phyloP scores from a whole-genome alignment of 2,888 invertebrate species.

The Rotaria macrura region DNA sequence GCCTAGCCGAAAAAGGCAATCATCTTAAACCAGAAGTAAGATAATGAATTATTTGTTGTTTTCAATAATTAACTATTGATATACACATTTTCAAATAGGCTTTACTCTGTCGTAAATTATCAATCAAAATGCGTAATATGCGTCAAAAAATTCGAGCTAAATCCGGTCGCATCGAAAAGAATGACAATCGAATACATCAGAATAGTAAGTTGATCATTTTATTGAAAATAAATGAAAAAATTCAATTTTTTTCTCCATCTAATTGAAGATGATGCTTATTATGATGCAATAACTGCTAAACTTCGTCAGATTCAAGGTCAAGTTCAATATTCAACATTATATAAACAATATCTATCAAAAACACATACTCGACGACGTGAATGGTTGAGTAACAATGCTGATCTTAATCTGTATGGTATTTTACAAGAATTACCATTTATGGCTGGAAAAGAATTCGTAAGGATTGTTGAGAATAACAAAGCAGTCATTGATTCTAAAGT shows the following conservation, averaged over 20 bases:
- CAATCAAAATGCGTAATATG: constrained; percentile 17
- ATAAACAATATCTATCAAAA: constrained; percentile 19
- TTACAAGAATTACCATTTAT: constrained; percentile 21
- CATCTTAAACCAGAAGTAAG: constrained; percentile 13
- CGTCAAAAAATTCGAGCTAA: constrained; percentile 3
- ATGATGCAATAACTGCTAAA: not conserved
- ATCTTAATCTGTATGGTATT: constrained; percentile 5
- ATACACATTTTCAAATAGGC: not conserved
- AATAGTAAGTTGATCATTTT: not conserved
- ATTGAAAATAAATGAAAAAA: not conserved
- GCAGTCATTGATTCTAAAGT: too few relatives aligned
- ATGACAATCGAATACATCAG: constrained; percentile 19
- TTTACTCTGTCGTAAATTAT: constrained; percentile 15
- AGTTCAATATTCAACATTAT: constrained; percentile 9
- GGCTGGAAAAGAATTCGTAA: constrained; percentile 22
- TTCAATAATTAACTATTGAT: too few relatives aligned
- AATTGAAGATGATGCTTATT: not conserved
- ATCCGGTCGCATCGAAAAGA: not conserved
- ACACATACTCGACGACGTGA: constrained; percentile 12
- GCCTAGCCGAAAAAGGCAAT: constrained; percentile 12
- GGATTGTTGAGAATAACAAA: not conserved
- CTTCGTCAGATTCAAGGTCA: constrained; percentile 21
- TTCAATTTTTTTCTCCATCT: too few relatives aligned
- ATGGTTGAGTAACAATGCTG: constrained; percentile 10
- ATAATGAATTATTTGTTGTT: not conserved